These are phyloP conservation scores for Ligdia adustata DNA, from an alignment of 2,888 invertebrate genomes.

Conservation along the genomic window DNA sequence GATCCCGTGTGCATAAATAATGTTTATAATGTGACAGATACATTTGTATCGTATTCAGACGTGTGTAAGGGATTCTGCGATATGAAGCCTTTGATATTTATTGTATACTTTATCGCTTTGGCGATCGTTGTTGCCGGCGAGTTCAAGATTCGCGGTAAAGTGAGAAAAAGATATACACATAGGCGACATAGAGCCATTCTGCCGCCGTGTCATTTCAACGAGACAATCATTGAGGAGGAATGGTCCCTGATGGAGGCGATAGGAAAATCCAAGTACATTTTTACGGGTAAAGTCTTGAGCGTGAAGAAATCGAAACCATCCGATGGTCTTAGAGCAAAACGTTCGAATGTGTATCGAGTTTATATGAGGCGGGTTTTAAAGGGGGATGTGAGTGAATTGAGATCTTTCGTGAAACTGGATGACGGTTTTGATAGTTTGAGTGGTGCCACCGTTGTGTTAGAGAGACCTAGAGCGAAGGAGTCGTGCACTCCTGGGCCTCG, in stretches of 20 bases:
- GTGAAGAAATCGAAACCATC: slow-evolving; percentile 68
- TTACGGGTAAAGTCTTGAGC: slow-evolving; percentile 79
- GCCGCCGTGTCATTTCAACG: slow-evolving; percentile 78
- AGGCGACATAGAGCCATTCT: slow-evolving; percentile 71
- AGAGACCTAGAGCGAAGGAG: slow-evolving; percentile 62
- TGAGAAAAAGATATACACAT: slow-evolving; percentile 73
- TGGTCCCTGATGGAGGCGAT: slow-evolving; percentile 80
- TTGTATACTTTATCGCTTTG: slow-evolving; percentile 73
- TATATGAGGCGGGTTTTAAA: slow-evolving; percentile 75
- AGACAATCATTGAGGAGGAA: slow-evolving; percentile 78
- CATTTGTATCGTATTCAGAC: slow-evolving; percentile 67
- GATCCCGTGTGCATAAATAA: slow-evolving; percentile 70
- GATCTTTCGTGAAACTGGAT: slow-evolving; percentile 65
- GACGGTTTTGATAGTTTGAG: slow-evolving; percentile 59
- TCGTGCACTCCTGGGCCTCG: slow-evolving; percentile 73
- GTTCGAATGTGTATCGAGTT: slow-evolving; percentile 75
- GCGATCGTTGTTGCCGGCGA: slow-evolving; percentile 71
- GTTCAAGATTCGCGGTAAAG: slow-evolving; percentile 77
- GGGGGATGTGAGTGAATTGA: slow-evolving; percentile 70
- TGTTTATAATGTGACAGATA: slow-evolving; percentile 78
- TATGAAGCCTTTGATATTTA: slow-evolving; percentile 71
- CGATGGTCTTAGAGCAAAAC: slow-evolving; percentile 53
- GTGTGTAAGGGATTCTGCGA: slow-evolving; percentile 66
- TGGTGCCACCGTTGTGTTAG: slow-evolving; percentile 69
- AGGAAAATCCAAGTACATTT: slow-evolving; percentile 77